Conservation (phyloP, 2,113 vertebrate species). For the Sinosuthora webbiana region DNA sequence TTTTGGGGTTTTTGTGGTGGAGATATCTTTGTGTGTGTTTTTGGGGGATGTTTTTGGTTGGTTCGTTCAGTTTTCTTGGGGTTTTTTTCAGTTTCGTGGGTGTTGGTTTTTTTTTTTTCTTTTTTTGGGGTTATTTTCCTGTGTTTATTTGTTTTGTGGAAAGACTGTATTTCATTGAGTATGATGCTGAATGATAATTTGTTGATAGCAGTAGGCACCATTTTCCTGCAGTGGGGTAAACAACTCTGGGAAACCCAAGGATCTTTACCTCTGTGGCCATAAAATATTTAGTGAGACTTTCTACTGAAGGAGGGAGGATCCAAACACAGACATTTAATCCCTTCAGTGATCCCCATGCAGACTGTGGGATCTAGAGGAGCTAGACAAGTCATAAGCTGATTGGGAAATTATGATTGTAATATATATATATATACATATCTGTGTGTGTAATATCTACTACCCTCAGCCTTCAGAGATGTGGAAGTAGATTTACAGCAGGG, state of each 20-base stretch:
- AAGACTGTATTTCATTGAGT: not conserved
- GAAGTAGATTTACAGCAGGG: not conserved
- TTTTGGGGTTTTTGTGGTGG: rapidly evolving
- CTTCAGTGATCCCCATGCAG: not conserved
- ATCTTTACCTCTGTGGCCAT: not conserved
- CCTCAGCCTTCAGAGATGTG: not conserved
- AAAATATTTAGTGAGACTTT: not conserved
- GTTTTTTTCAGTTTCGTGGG: not conserved
- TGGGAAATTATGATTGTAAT: not conserved
- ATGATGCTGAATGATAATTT: not conserved
- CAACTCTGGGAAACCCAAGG: not conserved
- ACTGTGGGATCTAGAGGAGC: not conserved
- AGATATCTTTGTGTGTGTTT: not conserved
- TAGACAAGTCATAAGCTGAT: not conserved
- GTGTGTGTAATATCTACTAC: not conserved
- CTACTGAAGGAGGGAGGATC: not conserved
- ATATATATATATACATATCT: not conserved
- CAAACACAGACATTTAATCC: not conserved
- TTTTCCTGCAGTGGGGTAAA: not conserved
- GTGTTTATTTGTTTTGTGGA: not conserved
- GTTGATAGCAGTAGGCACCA: not conserved
- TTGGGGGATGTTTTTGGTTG: not conserved
- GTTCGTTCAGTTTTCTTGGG: not conserved
- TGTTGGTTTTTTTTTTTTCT: not conserved
- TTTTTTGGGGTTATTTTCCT: not conserved